A percentile compares a stretch with the other conserved stretches of the same genome.
Evolutionary conservation across 2,797 vertebrate species (phyloP).

Genomic region (Gephyroberyx darwinii): DNA sequence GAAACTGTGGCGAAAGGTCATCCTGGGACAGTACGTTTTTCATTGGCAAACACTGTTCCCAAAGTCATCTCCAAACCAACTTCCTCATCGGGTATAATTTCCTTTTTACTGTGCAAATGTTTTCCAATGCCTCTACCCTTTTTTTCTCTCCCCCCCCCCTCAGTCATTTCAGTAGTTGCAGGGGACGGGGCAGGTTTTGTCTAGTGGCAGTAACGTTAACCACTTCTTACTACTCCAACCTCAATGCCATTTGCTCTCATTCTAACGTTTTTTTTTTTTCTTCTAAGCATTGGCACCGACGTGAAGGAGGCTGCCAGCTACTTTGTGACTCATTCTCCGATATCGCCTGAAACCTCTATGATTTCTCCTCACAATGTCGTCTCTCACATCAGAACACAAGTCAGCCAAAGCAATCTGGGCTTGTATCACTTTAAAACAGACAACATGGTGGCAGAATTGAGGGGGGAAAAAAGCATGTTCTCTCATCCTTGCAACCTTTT

Average conservation of each 20-base stretch:
- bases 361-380: constrained; percentile 35
- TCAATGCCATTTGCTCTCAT: neutral
- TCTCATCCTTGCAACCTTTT: neutral
- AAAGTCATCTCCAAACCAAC: neutral
- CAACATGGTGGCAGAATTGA: neutral
- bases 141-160: neutral
- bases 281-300: constrained; percentile 13
- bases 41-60: too few species aligned
- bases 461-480: neutral
- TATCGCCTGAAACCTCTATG: constrained; percentile 17
- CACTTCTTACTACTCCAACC: neutral
- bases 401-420: neutral
- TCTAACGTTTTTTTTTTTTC: neutral
- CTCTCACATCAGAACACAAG: constrained; percentile 11
- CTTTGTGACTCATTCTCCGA: constrained; percentile 45
- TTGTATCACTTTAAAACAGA: too few species aligned
- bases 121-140: neutral
- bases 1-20: too few species aligned
- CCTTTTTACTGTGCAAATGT: neutral
- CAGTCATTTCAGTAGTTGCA: neutral
- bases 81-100: constrained; percentile 11
- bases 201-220: neutral
- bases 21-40: too few species aligned
- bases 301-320: neutral
- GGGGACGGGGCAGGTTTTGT: neutral